Conservation (phyloP, 1,140 invertebrate species). For the Apis cerana region DNA sequence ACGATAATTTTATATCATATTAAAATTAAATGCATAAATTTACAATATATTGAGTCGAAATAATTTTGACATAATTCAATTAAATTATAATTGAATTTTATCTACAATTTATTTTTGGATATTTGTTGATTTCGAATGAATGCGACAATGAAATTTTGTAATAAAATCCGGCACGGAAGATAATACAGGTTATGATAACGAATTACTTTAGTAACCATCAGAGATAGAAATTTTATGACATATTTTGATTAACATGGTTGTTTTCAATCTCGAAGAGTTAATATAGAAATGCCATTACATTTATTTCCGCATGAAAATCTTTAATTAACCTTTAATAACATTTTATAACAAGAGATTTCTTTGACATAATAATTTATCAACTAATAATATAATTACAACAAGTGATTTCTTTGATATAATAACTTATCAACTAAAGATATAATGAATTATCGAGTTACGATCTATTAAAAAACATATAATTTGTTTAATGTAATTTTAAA, state of each 20-base stretch:
- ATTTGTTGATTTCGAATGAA: not conserved
- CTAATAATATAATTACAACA: not conserved
- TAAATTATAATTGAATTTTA: not conserved
- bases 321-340: too few relatives aligned
- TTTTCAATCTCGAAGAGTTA: not conserved
- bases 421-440: too few relatives aligned
- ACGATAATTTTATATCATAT: not conserved
- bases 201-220: not conserved
- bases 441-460: too few relatives aligned
- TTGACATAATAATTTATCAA: not conserved
- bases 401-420: too few relatives aligned
- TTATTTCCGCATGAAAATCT: not conserved
- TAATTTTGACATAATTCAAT: not conserved
- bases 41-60: not conserved
- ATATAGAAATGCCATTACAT: not conserved
- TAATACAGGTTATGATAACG: not conserved
- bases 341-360: too few relatives aligned
- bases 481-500: too few relatives aligned
- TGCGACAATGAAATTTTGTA: not conserved
- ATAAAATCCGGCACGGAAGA: conserved; percentile 5
- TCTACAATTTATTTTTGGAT: not conserved
- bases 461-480: too few relatives aligned
- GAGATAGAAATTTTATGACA: not conserved
- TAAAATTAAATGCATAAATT: not conserved
- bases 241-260: not conserved